Evolutionary conservation across 2,888 invertebrate species (phyloP), one percentile per base, ranked within the genome.

Genomic region (Archaeoteleia sp.): DNA sequence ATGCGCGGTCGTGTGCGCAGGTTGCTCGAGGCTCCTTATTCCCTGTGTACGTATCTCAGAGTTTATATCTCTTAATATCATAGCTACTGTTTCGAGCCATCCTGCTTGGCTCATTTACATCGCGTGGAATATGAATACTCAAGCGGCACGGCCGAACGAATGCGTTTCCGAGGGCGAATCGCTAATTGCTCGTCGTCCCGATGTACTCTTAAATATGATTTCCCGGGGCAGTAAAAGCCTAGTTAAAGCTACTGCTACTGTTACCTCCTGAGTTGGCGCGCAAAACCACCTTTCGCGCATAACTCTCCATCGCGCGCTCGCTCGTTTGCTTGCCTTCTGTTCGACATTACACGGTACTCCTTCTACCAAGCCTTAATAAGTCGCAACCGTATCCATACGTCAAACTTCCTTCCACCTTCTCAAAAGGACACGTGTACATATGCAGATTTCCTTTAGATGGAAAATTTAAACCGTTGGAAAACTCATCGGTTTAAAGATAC

Each of bases 131-230:
- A 67, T 48, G 55, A 70, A 67, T 27, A 60, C 29, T 46, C 37
- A 34, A 51, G 40, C 27, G 30, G 30, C 42, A 45, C 48, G 67
- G 55, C 54, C 62, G 53, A 53, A 57, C 53, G 63, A 63, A 39
- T 60, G 60, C 57, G 42, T 55, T 63, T 70, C 63, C 67, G 60
- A 63, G 70, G 57, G 71, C 69, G 62, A 75, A 73, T 71, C 70
- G 70, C 72, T 76, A 78, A 77, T 78, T 77, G 73, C 75, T 63
- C 73, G 71, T 63, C 73, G 71, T 67, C 63, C 70, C 74, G 55
- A 65, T 72, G 65, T 70, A 67, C 70, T 74, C 71, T 77, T 72
- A 74, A 77, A 75, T 72, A 73, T 69, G 71, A 75, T 76, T 76
- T 76, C 71, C 74, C 73, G 70, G 58, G 73, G 72, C 70, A 45